Evolutionary conservation across 2,797 vertebrate genomes (phyloP).

Genomic region (Sebastes glaucus): DNA sequence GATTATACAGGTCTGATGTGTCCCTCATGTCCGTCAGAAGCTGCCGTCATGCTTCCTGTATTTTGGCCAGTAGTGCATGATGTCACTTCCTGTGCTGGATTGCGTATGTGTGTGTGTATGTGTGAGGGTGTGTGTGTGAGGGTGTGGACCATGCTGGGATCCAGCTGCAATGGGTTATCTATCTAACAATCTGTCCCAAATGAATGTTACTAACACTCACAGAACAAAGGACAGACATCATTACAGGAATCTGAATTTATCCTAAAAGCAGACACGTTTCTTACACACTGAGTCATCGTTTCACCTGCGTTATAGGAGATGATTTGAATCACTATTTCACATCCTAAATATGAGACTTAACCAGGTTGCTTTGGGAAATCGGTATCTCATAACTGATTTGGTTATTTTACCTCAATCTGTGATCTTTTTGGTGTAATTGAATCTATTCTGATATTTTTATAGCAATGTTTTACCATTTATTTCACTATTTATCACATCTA

Average conservation of each 20-base stretch:
- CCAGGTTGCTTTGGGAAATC: neutral
- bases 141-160: conserved; percentile 57
- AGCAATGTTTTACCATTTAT: neutral
- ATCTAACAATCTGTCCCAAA: conserved; percentile 24
- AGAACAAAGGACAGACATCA: conserved; percentile 21
- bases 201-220: neutral
- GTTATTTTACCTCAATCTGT: neutral
- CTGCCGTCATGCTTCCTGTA: conserved; percentile 78
- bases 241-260: neutral
- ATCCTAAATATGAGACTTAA: neutral
- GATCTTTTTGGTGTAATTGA: neutral
- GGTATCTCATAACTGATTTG: neutral
- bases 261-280: neutral
- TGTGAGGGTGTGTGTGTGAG: conserved; percentile 30
- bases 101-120: neutral
- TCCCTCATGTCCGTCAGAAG: conserved; percentile 68
- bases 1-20: conserved; percentile 53
- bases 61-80: conserved; percentile 69
- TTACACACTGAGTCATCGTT: neutral
- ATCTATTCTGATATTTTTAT: neutral
- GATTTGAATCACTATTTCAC: neutral
- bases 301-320: neutral
- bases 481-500: neutral
- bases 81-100: conserved; percentile 80
- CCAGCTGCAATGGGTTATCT: conserved; percentile 68